Conservation (phyloP, 2,888 invertebrate species). For the Empis stercorea region DNA sequence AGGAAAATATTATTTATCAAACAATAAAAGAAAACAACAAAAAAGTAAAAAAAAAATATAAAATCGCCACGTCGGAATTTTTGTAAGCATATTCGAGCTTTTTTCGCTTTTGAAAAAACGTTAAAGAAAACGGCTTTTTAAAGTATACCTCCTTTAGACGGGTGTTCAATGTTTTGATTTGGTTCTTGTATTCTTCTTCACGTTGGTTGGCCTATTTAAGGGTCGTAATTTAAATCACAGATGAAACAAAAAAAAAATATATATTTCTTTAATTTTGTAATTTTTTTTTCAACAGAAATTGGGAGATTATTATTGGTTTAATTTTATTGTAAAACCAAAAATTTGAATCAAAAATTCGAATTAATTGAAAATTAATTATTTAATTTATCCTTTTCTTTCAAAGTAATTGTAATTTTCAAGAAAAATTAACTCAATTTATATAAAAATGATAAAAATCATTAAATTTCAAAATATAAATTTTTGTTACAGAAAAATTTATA, state of each 20-base stretch:
- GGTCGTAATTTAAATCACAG: background rate
- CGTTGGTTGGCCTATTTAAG: slow-evolving; percentile 86
- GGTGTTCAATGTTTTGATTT: slow-evolving; percentile 97
- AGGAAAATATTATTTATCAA: background rate
- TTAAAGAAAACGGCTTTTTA: background rate
- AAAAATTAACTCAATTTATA: no score
- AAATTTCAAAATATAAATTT: no score
- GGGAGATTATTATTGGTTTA: no score
- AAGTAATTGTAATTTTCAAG: no score
- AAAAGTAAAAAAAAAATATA: slow-evolving; percentile 2
- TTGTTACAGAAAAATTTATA: no score
- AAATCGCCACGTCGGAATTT: slow-evolving; percentile 7
- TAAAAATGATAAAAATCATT: no score
- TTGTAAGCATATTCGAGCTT: background rate
- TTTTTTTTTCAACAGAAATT: no score
- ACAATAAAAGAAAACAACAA: background rate
- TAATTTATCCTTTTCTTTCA: no score
- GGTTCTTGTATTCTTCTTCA: slow-evolving; percentile 99
- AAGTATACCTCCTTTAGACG: slow-evolving; percentile 91
- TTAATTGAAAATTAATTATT: no score
- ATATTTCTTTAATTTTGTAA: no score
- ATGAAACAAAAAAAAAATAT: background rate
- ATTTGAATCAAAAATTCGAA: no score
- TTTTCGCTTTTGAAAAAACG: slow-evolving; percentile 3
- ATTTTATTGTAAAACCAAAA: no score